These are phyloP conservation scores for Ptychoptera contaminata DNA, from an alignment of 2,888 invertebrate species.

Conservation along the genomic window DNA sequence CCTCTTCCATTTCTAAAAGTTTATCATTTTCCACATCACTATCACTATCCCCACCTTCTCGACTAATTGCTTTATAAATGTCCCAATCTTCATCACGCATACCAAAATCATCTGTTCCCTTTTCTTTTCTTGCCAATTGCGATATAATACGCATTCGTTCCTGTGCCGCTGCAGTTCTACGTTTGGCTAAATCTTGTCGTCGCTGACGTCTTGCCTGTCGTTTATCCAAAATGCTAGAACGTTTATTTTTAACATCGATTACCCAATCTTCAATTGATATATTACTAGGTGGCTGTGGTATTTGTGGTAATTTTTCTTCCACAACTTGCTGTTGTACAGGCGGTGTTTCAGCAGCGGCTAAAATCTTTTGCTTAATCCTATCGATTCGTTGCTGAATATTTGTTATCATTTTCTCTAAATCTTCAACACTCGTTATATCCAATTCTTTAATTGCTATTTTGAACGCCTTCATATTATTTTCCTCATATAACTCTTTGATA, in stretches of 20 bases:
- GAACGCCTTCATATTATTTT: slow-evolving; percentile 57
- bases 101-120: slow-evolving; percentile 80
- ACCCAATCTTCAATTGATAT: slow-evolving; percentile 23
- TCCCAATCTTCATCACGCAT: slow-evolving; percentile 93
- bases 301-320: slow-evolving; percentile 17
- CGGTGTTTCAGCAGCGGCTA: slow-evolving; percentile 6
- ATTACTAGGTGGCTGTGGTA: slow-evolving; percentile 24
- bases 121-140: slow-evolving; percentile 64
- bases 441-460: slow-evolving; percentile 58
- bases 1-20: slow-evolving; percentile 69
- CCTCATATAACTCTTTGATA: slow-evolving; percentile 61
- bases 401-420: slow-evolving; percentile 39
- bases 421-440: slow-evolving; percentile 58
- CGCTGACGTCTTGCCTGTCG: slow-evolving; percentile 61
- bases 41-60: slow-evolving; percentile 68
- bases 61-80: slow-evolving; percentile 79
- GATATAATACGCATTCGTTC: slow-evolving; percentile 91
- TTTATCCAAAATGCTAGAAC: slow-evolving; percentile 55
- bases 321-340: slow-evolving; percentile 8
- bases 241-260: slow-evolving; percentile 25
- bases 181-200: slow-evolving; percentile 73
- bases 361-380: slow-evolving; percentile 57
- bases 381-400: slow-evolving; percentile 31
- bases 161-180: slow-evolving; percentile 83
- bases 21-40: slow-evolving; percentile 86